Evolutionary conservation across 2,113 vertebrate species (phyloP).

Genomic region (Leucopsar rothschildi): DNA sequence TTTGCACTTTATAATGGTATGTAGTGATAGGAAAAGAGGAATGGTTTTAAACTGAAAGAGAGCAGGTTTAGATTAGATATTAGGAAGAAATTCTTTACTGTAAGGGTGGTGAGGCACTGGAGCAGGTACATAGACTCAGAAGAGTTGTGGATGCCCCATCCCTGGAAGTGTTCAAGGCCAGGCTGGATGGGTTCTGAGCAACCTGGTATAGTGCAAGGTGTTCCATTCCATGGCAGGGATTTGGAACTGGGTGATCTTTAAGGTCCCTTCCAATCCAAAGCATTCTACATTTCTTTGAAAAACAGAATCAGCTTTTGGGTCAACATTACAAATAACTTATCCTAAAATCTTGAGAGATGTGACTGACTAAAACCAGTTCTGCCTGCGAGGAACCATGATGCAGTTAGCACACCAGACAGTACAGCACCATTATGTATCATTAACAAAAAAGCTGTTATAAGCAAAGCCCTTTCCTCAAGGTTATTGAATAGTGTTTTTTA

Average conservation of each 20-base stretch:
- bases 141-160: not conserved
- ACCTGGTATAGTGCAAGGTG: not conserved
- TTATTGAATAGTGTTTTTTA: not conserved
- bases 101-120: not conserved
- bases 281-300: not conserved
- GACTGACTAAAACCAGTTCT: not conserved
- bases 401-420: not conserved
- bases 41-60: not conserved
- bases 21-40: not conserved
- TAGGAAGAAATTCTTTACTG: not conserved
- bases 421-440: not conserved
- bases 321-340: not conserved
- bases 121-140: not conserved
- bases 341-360: not conserved
- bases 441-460: not conserved
- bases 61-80: not conserved
- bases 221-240: not conserved
- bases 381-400: not conserved
- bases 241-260: not conserved
- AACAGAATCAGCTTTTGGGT: not conserved
- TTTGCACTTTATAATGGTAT: not conserved
- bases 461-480: not conserved
- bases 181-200: too few relatives aligned
- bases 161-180: not conserved
- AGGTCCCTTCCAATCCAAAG: not conserved